Evolutionary conservation across 2,888 invertebrate species (phyloP).

Genomic region (Chloroclysta siterata): DNA sequence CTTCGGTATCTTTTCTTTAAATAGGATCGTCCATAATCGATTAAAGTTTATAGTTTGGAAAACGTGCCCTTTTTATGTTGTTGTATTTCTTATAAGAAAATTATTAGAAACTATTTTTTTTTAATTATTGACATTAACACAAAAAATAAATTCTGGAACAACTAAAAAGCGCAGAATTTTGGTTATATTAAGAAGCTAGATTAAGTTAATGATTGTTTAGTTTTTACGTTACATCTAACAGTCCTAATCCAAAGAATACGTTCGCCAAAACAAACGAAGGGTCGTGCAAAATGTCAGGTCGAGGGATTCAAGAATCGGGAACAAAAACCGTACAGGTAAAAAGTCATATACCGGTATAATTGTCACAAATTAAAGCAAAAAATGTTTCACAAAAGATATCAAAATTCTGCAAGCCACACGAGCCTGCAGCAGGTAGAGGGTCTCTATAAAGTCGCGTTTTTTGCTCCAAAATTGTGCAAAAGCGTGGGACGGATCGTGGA

Average conservation of each 20-base stretch:
- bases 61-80: constrained; percentile 32
- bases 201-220: too few species aligned
- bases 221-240: too few species aligned
- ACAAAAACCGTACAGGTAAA: constrained; percentile 79
- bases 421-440: constrained; percentile 72
- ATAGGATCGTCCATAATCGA: constrained; percentile 78
- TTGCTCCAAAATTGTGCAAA: constrained; percentile 77
- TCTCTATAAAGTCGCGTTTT: constrained; percentile 72
- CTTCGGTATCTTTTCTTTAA: constrained; percentile 69
- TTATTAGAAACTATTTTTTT: background rate
- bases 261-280: constrained; percentile 74
- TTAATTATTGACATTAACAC: background rate
- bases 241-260: constrained; percentile 53
- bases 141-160: background rate
- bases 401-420: constrained; percentile 85
- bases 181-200: too few species aligned
- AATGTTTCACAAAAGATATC: constrained; percentile 79
- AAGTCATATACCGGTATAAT: constrained; percentile 85
- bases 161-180: too few species aligned
- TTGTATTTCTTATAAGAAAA: constrained; percentile 38
- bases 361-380: constrained; percentile 85
- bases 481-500: constrained; percentile 76
- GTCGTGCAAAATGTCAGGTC: constrained; percentile 76
- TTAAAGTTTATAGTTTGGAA: constrained; percentile 60
- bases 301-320: constrained; percentile 57